Conservation (phyloP, 2,888 invertebrate genomes). For the Cryptus viduatorius region DNA sequence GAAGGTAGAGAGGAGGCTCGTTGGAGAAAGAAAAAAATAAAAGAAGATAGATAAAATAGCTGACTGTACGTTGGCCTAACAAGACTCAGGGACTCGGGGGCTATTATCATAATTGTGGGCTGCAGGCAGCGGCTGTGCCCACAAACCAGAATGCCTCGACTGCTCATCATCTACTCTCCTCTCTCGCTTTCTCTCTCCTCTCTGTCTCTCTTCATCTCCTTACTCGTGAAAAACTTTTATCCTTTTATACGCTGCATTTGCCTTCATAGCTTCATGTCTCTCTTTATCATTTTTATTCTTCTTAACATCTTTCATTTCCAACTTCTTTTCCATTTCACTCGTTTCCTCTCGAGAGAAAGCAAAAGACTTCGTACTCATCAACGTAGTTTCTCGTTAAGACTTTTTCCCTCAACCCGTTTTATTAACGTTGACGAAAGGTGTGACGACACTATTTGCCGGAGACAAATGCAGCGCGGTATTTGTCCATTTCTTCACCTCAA, state of each 20-base stretch:
- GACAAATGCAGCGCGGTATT: not conserved
- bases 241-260: constrained; percentile 71
- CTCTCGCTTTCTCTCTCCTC: constrained; percentile 47
- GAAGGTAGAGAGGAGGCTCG: constrained; percentile 7
- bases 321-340: constrained; percentile 60
- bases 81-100: constrained; percentile 82
- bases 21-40: constrained; percentile 68
- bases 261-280: constrained; percentile 23
- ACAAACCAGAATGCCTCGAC: constrained; percentile 84
- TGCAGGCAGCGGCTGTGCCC: constrained; percentile 84
- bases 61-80: constrained; percentile 83
- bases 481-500: not conserved
- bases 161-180: constrained; percentile 82
- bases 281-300: constrained; percentile 19
- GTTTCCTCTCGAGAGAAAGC: constrained; percentile 49
- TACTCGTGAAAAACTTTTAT: constrained; percentile 73
- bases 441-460: not conserved
- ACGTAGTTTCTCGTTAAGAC: not conserved
- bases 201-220: constrained; percentile 71
- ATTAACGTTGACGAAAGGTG: not conserved
- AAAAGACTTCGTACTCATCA: not conserved
- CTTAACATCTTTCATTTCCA: not conserved
- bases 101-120: constrained; percentile 85
- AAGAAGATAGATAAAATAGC: constrained; percentile 80
- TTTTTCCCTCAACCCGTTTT: not conserved